Percentiles rank a stretch among this genome's conserved stretches.
Evolutionary conservation across 1,140 invertebrate genomes (phyloP).

Genomic region (Cecropterus lyciades): DNA sequence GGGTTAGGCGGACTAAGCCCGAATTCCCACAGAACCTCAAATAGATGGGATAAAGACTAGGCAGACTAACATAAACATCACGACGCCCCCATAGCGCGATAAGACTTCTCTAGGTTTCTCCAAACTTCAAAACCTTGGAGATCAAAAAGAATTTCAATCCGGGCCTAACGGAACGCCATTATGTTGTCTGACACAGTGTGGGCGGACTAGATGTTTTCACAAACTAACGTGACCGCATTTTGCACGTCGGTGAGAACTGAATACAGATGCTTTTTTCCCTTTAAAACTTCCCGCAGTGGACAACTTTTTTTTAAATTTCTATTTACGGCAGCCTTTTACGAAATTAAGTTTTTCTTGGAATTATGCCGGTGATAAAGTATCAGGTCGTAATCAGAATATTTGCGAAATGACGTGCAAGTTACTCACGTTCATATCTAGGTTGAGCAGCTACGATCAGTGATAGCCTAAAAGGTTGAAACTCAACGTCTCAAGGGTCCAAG

Average conservation of each 20-base stretch:
- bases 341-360: not conserved
- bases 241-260: conserved; percentile 32
- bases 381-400: no score
- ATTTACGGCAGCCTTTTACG: not conserved
- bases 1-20: no score
- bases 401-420: no score
- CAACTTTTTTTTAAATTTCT: conserved; percentile 24
- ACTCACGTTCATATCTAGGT: no score
- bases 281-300: conserved; percentile 37
- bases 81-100: not conserved
- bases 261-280: conserved; percentile 37
- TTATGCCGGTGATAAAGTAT: not conserved
- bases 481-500: no score
- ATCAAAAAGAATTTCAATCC: conserved; percentile 25
- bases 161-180: conserved; percentile 9
- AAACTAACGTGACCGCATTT: conserved; percentile 41
- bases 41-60: no score
- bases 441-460: no score
- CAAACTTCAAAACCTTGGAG: conserved; percentile 1
- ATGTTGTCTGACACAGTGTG: conserved; percentile 16
- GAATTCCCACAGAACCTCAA: no score
- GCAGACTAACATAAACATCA: no score
- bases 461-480: no score
- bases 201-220: conserved; percentile 38
- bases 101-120: not conserved